A percentile compares a stretch with the other conserved stretches of the same genome.
Evolutionary conservation across 2,797 vertebrate species (phyloP).

Genomic region (Gadopsis bispinosus): DNA sequence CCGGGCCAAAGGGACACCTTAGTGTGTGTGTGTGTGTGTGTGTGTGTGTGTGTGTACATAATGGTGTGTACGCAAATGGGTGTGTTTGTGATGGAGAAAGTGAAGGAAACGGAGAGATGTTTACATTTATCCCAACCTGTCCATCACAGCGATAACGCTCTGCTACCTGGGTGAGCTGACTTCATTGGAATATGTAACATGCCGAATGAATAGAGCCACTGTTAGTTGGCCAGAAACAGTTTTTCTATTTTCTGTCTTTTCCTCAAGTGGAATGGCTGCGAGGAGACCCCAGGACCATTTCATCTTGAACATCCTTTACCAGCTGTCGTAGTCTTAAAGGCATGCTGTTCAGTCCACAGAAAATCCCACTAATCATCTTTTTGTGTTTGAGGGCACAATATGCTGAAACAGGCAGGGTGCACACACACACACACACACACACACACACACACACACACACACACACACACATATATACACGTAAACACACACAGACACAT

Average conservation of each 20-base stretch:
- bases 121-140: slow-evolving; percentile 50
- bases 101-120: slow-evolving; percentile 27
- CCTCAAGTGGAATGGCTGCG: slow-evolving; percentile 78
- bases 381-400: slow-evolving; percentile 88
- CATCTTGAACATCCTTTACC: slow-evolving; percentile 84
- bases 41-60: slow-evolving; percentile 15
- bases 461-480: slow-evolving; percentile 37
- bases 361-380: slow-evolving; percentile 88
- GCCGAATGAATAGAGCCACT: slow-evolving; percentile 40
- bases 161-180: slow-evolving; percentile 56
- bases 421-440: slow-evolving; percentile 55
- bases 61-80: not conserved
- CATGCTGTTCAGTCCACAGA: slow-evolving; percentile 84
- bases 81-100: slow-evolving; percentile 30
- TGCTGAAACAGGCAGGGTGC: slow-evolving; percentile 84
- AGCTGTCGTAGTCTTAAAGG: slow-evolving; percentile 87
- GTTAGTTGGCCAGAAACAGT: slow-evolving; percentile 51
- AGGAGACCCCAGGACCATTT: slow-evolving; percentile 83
- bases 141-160: slow-evolving; percentile 44
- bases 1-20: slow-evolving; percentile 70
- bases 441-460: slow-evolving; percentile 23
- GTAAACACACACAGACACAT: slow-evolving; percentile 40
- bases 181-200: slow-evolving; percentile 60
- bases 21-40: slow-evolving; percentile 7
- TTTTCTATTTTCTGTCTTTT: slow-evolving; percentile 72